These are phyloP conservation scores for Cotesia glomerata DNA, from an alignment of 1,140 invertebrate species.

Conservation along the genomic window DNA sequence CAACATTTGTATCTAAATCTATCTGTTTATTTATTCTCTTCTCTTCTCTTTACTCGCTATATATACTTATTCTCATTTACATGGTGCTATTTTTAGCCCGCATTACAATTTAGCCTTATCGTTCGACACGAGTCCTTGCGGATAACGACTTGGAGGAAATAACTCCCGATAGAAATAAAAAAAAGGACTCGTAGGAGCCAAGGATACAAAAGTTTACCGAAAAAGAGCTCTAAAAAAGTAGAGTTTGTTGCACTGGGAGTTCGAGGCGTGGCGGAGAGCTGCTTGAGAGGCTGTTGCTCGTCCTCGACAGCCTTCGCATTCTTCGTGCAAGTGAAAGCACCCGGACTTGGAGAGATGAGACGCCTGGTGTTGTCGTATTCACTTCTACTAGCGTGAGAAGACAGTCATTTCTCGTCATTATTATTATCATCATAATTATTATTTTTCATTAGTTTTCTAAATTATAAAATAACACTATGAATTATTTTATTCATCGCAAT, in stretches of 20 bases:
- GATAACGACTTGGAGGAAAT: too few relatives aligned
- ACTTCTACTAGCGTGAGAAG: conserved; percentile 16
- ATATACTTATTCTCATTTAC: too few relatives aligned
- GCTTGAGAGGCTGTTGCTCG: conserved; percentile 19
- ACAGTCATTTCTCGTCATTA: conserved; percentile 17
- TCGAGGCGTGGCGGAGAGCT: conserved; percentile 28
- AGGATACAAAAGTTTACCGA: neutral
- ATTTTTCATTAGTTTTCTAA: neutral
- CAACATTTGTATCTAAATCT: neutral
- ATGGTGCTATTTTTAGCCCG: too few relatives aligned
- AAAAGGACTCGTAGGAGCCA: too few relatives aligned
- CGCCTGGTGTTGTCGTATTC: conserved; percentile 12
- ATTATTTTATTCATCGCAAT: neutral
- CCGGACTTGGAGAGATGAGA: conserved; percentile 25
- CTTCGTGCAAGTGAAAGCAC: conserved; percentile 43
- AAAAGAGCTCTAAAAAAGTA: conserved; percentile 12
- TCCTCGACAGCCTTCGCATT: conserved; percentile 57
- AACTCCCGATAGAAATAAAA: too few relatives aligned
- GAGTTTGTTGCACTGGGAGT: conserved; percentile 25
- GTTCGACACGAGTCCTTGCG: too few relatives aligned
- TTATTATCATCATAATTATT: neutral
- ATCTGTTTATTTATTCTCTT: neutral
- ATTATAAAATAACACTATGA: too few relatives aligned
- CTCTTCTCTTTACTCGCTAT: neutral
- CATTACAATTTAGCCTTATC: too few relatives aligned